Conservation (phyloP, 2,113 vertebrate genomes). For the Aix galericulata region DNA sequence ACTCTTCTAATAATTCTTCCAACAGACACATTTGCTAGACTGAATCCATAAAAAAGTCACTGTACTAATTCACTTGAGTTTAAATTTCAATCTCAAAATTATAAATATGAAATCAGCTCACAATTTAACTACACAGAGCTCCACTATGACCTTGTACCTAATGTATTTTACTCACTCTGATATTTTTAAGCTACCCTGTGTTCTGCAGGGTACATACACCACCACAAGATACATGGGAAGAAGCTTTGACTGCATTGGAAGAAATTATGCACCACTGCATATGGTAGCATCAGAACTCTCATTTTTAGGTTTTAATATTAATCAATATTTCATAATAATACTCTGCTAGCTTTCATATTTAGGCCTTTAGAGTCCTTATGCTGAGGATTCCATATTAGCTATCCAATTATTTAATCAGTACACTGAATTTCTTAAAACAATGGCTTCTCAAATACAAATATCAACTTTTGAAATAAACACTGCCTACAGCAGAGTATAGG, state of each 20-base stretch:
- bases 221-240: neutral
- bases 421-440: neutral
- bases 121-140: neutral
- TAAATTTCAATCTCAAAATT: neutral
- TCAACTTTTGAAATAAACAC: neutral
- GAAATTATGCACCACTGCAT: neutral
- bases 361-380: neutral
- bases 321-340: neutral
- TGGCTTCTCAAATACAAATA: neutral
- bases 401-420: neutral
- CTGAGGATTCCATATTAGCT: neutral
- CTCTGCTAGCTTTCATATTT: neutral
- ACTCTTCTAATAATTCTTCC: neutral
- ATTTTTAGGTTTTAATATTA: neutral
- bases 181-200: neutral
- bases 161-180: fast-evolving
- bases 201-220: neutral
- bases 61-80: neutral
- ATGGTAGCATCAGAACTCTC: neutral
- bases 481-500: neutral
- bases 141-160: neutral
- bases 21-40: neutral
- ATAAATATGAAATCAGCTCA: neutral
- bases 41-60: neutral
- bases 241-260: neutral